Evolutionary conservation across 2,113 vertebrate species (phyloP), one percentile per base, ranked within the genome.

Genomic region (Leptobrachium leishanense): DNA sequence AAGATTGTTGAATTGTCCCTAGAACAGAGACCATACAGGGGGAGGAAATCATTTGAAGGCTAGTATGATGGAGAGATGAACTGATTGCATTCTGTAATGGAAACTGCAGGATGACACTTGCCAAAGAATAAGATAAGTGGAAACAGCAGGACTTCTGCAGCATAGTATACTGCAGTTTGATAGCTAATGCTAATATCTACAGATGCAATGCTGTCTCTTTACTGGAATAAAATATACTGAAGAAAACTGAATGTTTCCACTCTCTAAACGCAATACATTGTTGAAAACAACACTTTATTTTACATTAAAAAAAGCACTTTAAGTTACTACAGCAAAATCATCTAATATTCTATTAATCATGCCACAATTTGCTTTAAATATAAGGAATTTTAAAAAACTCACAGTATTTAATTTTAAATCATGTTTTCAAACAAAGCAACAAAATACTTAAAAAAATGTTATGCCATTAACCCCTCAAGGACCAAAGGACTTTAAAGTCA

Each of bases 41-140:
- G 42, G 42, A 74, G 64, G 12, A 80, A 74, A 80, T 80, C 77
- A 80, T 39, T 39, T 74, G 69, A 79, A 64, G 72, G 50, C 77
- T 74, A 64, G 77, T 53, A 68, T 72, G 78, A 80, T 81, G 71
- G 71, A 68, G 72, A 81, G 65, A 74, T 81, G 78, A 81, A 81
- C 64, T 74, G 72, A 74, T 81, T 81, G 78, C 64, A 81, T 81
- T 74, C 78, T 74, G 78, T 81, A 81, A 81, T 81, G 72, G 78
- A 81, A 81, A 81, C 78, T 81, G 78, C 78, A 80, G 78, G 78
- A 80, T 74, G 78, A 80, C 65, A 80, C 78, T 80, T 80, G 78
- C 71, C 62, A 65, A 81, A 74, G 78, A 81, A 81, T 81, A 80
- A 80, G 77, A 80, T 80, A 81, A 81, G 78, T 81, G 78, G 78